Conservation (phyloP, 2,888 invertebrate genomes). For the Allophyes oxyacanthae region DNA sequence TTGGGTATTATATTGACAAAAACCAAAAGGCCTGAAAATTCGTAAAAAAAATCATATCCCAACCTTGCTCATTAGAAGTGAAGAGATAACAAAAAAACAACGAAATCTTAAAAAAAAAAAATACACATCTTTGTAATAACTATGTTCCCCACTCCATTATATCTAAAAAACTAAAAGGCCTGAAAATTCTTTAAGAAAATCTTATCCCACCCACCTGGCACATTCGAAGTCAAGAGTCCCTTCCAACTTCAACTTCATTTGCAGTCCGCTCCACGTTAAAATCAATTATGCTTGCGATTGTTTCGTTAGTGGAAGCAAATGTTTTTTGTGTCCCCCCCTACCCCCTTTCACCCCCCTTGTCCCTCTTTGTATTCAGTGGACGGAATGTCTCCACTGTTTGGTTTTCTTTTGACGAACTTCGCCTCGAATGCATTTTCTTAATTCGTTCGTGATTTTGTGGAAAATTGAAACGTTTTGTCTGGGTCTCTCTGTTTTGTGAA, state of each 20-base stretch:
- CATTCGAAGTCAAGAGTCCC: conserved; percentile 51
- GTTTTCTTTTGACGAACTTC: conserved; percentile 87
- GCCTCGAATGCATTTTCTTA: conserved; percentile 70
- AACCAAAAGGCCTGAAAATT: background rate
- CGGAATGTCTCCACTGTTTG: conserved; percentile 78
- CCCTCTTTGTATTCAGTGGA: conserved; percentile 82
- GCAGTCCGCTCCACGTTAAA: conserved; percentile 83
- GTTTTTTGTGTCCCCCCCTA: conserved; percentile 73
- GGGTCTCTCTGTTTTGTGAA: conserved; percentile 36
- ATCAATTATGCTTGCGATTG: conserved; percentile 88
- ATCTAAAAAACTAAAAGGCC: too few species aligned
- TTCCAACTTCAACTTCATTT: conserved; percentile 75
- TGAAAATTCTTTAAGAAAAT: conserved; percentile 4
- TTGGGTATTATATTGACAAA: too few species aligned
- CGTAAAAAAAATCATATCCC: conserved; percentile 5
- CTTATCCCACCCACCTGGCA: conserved; percentile 33
- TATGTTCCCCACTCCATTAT: too few species aligned
- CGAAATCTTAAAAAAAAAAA: too few species aligned
- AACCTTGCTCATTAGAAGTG: conserved; percentile 51
- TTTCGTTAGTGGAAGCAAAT: conserved; percentile 86
- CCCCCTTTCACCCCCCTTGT: conserved; percentile 50
- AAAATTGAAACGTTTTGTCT: conserved; percentile 54
- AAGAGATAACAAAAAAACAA: too few species aligned
- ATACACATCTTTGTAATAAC: too few species aligned
- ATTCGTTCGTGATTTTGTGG: conserved; percentile 61